phyloP scores from a whole-genome alignment of 2,797 vertebrate genomes.

The Sarcoramphus papa region DNA sequence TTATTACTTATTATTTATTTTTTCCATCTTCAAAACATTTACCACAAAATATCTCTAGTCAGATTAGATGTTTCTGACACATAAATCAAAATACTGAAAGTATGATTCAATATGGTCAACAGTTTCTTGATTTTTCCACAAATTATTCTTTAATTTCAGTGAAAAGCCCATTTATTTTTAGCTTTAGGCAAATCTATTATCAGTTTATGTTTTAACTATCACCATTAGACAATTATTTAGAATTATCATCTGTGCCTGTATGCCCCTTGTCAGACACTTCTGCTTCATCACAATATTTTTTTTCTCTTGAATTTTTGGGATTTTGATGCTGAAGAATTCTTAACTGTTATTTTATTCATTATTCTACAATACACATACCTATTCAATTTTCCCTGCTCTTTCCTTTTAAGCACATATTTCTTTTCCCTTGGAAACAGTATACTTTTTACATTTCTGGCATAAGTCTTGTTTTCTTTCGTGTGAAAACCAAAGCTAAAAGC shows the following conservation, averaged over 20 bases:
- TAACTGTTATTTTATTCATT: background rate
- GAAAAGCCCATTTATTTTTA: background rate
- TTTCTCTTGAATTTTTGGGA: background rate
- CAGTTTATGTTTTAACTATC: background rate
- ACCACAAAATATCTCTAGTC: background rate
- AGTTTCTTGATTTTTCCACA: background rate
- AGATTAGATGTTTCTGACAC: background rate
- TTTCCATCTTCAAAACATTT: background rate
- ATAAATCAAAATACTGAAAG: background rate
- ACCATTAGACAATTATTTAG: background rate
- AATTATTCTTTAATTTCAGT: background rate
- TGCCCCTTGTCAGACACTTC: background rate
- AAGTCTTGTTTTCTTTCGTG: background rate
- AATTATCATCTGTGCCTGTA: background rate
- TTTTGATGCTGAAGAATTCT: background rate
- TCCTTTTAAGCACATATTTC: background rate
- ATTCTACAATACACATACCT: background rate
- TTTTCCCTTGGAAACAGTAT: background rate
- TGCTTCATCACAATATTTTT: background rate
- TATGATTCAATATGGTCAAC: background rate
- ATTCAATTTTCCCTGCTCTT: background rate
- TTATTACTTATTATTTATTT: background rate
- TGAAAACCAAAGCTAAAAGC: background rate
- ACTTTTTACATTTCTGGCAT: background rate
- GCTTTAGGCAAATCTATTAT: background rate